Evolutionary conservation across 2,888 invertebrate genomes (phyloP).

Genomic region (Glaucopsyche alexis): DNA sequence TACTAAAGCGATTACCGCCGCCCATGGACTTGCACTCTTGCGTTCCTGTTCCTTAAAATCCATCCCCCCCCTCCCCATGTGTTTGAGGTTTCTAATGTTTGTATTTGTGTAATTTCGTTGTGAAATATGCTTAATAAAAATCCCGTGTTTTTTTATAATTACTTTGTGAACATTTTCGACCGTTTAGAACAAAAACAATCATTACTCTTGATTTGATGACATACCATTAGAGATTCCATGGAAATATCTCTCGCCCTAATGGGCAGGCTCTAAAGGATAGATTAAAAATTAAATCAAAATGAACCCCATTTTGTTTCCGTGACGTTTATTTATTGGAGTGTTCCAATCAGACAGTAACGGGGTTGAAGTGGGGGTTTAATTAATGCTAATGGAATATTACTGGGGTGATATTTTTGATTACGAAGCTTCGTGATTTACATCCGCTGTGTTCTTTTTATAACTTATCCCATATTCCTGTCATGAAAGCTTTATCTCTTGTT

Average conservation of each 20-base stretch:
- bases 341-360: conserved; percentile 30
- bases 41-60: no score
- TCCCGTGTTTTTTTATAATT: background rate
- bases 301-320: conserved; percentile 30
- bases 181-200: conserved; percentile 6
- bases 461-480: background rate
- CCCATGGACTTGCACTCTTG: no score
- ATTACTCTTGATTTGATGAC: conserved; percentile 17
- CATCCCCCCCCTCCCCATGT: no score
- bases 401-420: conserved; percentile 29
- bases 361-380: conserved; percentile 31
- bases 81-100: no score
- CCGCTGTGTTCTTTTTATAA: background rate
- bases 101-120: no score
- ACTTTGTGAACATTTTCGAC: background rate
- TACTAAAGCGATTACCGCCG: no score
- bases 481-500: background rate
- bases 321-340: conserved; percentile 32
- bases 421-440: conserved; percentile 25
- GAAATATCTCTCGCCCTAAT: conserved; percentile 24
- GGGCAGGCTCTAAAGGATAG: conserved; percentile 27
- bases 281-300: conserved; percentile 31
- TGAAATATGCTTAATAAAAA: no score
- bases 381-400: conserved; percentile 31
- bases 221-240: conserved; percentile 24